phyloP scores from a whole-genome alignment of 2,797 vertebrate genomes.

The Enteromius argenteus region DNA sequence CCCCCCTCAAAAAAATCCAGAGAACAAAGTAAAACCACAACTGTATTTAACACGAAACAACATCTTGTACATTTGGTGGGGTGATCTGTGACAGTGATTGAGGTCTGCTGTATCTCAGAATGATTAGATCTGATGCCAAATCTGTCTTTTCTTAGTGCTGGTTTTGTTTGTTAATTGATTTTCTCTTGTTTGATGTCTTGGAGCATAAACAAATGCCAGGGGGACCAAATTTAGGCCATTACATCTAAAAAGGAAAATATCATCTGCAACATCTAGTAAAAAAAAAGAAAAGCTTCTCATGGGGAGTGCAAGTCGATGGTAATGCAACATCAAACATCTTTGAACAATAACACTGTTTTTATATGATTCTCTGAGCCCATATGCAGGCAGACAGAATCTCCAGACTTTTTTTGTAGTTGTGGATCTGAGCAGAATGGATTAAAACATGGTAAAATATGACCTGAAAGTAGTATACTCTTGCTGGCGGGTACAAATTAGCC shows the following conservation, averaged over 20 bases:
- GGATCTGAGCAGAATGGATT: background rate
- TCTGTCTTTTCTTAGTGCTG: conserved; percentile 21
- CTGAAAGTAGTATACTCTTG: background rate
- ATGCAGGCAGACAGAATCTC: background rate
- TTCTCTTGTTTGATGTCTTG: conserved; percentile 36
- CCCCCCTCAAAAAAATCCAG: conserved; percentile 12
- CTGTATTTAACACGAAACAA: conserved; percentile 5
- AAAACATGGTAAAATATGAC: background rate
- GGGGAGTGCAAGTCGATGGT: conserved; percentile 13
- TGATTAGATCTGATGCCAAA: conserved; percentile 7
- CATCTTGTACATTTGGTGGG: background rate
- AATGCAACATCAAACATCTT: conserved; percentile 36
- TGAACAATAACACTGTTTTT: conserved; percentile 10
- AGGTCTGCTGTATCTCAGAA: conserved; percentile 24
- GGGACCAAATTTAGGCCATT: conserved; percentile 33
- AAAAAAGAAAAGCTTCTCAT: background rate
- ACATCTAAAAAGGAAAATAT: conserved; percentile 21
- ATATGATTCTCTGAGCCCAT: background rate
- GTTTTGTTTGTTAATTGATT: conserved; percentile 32
- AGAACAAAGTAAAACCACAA: background rate
- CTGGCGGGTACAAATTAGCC: background rate
- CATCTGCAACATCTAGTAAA: background rate
- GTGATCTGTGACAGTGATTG: conserved; percentile 12
- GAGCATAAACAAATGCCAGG: conserved; percentile 11
- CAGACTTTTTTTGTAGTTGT: background rate